Percentiles rank a stretch among this genome's conserved stretches.
Evolutionary conservation across 1,140 invertebrate species (phyloP).

Genomic region (Littorina saxatilis): DNA sequence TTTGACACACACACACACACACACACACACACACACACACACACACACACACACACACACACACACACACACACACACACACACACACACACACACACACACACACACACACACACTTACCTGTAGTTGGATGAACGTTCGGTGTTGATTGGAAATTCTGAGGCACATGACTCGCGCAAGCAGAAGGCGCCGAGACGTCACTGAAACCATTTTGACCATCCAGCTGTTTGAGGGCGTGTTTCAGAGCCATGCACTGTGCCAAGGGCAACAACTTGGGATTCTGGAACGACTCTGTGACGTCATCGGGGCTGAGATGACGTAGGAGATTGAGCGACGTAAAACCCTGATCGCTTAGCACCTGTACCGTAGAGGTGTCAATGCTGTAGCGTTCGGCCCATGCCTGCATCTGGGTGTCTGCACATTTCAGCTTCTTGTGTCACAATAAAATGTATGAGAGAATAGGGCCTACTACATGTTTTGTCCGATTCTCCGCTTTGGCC

Average conservation of each 20-base stretch:
- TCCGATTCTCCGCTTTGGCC: too few relatives aligned
- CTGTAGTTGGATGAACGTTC: too few relatives aligned
- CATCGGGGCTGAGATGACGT: background rate
- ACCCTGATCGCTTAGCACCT: background rate
- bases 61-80: background rate
- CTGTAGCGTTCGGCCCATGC: background rate
- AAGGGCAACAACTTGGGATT: constrained; percentile 2
- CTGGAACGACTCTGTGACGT: background rate
- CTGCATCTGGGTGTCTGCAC: constrained; percentile 5
- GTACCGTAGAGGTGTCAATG: background rate
- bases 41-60: background rate
- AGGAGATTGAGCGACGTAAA: background rate
- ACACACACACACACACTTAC: background rate
- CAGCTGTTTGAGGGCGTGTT: background rate
- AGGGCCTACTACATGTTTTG: too few relatives aligned
- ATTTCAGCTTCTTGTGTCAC: too few relatives aligned
- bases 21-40: background rate
- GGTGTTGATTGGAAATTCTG: too few relatives aligned
- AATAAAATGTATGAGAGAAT: too few relatives aligned
- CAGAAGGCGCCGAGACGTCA: too few relatives aligned
- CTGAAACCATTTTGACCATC: too few relatives aligned
- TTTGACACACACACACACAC: too few relatives aligned
- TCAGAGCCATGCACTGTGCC: constrained; percentile 6
- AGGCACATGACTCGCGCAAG: too few relatives aligned
- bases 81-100: background rate